Evolutionary conservation across 2,797 vertebrate species (phyloP).

Genomic region (Coluber constrictor): DNA sequence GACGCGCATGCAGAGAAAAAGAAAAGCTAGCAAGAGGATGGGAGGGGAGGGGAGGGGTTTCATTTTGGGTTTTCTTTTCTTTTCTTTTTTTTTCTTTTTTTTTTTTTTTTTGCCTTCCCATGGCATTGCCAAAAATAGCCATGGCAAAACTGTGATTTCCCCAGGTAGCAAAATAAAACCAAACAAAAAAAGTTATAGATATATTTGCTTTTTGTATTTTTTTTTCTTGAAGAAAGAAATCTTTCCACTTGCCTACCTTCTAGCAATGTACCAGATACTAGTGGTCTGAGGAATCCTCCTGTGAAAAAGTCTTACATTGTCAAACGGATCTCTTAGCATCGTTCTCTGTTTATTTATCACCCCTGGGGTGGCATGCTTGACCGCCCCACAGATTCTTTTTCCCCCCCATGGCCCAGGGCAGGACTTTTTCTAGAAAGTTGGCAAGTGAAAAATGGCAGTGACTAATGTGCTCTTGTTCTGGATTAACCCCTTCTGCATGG

Average conservation of each 20-base stretch:
- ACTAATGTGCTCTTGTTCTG: conserved; percentile 66
- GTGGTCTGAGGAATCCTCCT: conserved; percentile 72
- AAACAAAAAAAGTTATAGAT: conserved; percentile 21
- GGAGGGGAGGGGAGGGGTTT: conserved; percentile 67
- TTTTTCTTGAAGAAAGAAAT: conserved; percentile 70
- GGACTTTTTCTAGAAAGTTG: conserved; percentile 75
- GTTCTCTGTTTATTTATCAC: conserved; percentile 51
- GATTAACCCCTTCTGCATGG: conserved; percentile 56
- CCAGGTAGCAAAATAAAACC: conserved; percentile 53
- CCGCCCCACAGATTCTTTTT: conserved; percentile 62
- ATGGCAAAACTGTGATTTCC: conserved; percentile 67
- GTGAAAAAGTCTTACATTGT: conserved; percentile 74
- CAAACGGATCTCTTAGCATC: conserved; percentile 67
- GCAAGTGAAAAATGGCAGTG: conserved; percentile 75
- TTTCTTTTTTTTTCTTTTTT: conserved; percentile 12
- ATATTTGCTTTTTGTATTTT: conserved; percentile 68
- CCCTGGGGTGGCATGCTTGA: conserved; percentile 69
- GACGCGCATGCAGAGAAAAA: conserved; percentile 77
- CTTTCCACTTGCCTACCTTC: conserved; percentile 76
- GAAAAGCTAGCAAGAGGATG: conserved; percentile 79
- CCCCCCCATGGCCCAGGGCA: conserved; percentile 63
- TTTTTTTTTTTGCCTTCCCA: conserved; percentile 47
- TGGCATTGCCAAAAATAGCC: conserved; percentile 69
- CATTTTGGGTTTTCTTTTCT: neutral
- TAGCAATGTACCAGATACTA: conserved; percentile 74